These are phyloP conservation scores for Synaphobranchus kaupii DNA, from an alignment of 2,797 vertebrate genomes.

Conservation along the genomic window DNA sequence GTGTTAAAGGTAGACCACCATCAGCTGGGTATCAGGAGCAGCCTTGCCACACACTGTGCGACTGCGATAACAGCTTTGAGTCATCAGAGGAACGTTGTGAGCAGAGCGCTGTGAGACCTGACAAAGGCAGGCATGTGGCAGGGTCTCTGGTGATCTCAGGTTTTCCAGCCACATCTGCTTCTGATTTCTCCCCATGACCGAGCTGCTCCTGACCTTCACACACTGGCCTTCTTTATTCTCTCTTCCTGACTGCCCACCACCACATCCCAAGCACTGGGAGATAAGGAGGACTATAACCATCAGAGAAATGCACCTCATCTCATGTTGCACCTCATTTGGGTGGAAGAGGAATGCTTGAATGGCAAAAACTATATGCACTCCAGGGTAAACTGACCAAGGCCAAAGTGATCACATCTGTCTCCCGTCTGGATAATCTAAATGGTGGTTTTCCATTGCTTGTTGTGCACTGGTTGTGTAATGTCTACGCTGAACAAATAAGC, in stretches of 20 bases:
- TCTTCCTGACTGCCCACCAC: constrained; percentile 40
- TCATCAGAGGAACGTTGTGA: background rate
- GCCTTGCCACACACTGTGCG: constrained; percentile 33
- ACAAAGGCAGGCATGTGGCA: constrained; percentile 55
- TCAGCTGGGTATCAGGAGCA: background rate
- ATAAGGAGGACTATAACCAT: constrained; percentile 18
- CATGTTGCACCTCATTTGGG: background rate
- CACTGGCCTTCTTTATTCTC: constrained; percentile 45
- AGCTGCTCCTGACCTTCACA: constrained; percentile 64
- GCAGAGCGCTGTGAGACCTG: background rate
- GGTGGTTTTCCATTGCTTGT: background rate
- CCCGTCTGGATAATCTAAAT: background rate
- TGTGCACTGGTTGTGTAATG: constrained; percentile 1
- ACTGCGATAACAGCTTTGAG: constrained; percentile 51
- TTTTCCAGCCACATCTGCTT: constrained; percentile 73
- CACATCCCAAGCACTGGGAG: constrained; percentile 30
- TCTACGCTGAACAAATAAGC: background rate
- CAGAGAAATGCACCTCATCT: background rate
- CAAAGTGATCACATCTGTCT: constrained; percentile 4
- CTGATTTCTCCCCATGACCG: constrained; percentile 58
- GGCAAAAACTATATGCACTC: background rate
- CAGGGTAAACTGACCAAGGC: constrained; percentile 10
- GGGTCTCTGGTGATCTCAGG: constrained; percentile 56
- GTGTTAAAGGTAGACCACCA: background rate
- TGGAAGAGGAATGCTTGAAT: background rate